Evolutionary conservation across 2,888 invertebrate genomes (phyloP).

Genomic region (Drosophila fungiperda): DNA sequence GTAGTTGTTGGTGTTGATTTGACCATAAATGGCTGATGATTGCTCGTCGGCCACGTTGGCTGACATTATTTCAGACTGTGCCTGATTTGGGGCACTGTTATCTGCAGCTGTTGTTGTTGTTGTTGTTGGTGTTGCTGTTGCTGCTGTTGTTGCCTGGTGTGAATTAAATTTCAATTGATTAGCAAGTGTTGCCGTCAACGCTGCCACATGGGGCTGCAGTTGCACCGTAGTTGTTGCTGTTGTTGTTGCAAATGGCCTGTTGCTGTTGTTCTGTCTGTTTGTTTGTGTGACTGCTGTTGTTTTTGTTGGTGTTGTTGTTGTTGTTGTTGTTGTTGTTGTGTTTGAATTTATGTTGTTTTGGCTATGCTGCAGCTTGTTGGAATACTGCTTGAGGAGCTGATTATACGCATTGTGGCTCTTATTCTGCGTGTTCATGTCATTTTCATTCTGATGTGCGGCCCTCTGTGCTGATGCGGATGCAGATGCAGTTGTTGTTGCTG

Average conservation of each 20-base stretch:
- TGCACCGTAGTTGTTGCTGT: constrained; percentile 36
- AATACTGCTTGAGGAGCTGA: constrained; percentile 84
- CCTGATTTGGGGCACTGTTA: constrained; percentile 24
- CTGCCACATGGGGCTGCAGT: constrained; percentile 76
- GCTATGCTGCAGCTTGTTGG: constrained; percentile 77
- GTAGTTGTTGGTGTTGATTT: constrained; percentile 56
- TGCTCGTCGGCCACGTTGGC: constrained; percentile 73
- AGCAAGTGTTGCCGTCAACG: constrained; percentile 79
- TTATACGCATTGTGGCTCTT: constrained; percentile 82
- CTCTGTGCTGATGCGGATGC: constrained; percentile 36
- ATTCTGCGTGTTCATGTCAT: constrained; percentile 84
- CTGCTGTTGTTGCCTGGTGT: constrained; percentile 75
- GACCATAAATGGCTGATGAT: constrained; percentile 65
- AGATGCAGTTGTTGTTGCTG: not conserved
- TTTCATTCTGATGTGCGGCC: constrained; percentile 76
- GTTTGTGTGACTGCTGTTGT: constrained; percentile 41
- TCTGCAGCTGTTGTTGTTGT: constrained; percentile 34
- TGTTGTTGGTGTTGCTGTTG: constrained; percentile 52
- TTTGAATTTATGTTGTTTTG: constrained; percentile 39
- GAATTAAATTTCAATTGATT: constrained; percentile 84
- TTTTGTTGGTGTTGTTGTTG: constrained; percentile 49
- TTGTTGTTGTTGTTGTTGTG: constrained; percentile 39
- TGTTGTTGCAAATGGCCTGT: constrained; percentile 50
- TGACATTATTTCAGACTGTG: constrained; percentile 53
- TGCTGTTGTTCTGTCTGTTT: constrained; percentile 54